Evolutionary conservation across 35 echinoderm and acorn worm genomes (phyloP).

Genomic region (Anneissia japonica): DNA sequence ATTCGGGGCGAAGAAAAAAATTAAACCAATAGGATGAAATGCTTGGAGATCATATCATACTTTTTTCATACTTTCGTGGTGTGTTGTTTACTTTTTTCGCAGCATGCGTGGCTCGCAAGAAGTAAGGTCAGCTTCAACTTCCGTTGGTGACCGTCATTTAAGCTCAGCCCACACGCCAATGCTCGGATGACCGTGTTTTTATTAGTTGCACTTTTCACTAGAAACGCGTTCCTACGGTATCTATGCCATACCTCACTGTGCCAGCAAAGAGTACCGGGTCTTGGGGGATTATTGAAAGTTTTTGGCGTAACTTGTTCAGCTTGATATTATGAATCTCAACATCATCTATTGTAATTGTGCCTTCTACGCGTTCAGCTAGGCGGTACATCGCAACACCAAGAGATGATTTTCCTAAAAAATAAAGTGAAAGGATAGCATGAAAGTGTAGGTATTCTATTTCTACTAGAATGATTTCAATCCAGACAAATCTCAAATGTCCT

Average conservation of each 20-base stretch:
- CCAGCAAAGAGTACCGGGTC: conserved; percentile 76
- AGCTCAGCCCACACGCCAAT: neutral
- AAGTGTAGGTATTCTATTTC: too few relatives aligned
- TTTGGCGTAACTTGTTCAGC: conserved; percentile 55
- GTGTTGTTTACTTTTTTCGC: neutral
- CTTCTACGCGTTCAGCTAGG: conserved; percentile 35
- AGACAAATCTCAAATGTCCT: too few relatives aligned
- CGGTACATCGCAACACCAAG: conserved; percentile 63
- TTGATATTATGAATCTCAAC: conserved; percentile 58
- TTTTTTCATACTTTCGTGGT: neutral
- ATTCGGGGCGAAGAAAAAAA: too few relatives aligned
- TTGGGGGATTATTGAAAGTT: conserved; percentile 78
- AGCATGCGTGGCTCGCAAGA: neutral
- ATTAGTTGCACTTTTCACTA: neutral
- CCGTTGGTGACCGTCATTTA: neutral
- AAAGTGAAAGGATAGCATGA: too few relatives aligned
- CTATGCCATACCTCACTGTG: conserved; percentile 70
- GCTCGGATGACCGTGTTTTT: neutral
- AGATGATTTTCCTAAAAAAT: conserved; percentile 58
- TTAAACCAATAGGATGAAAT: too few relatives aligned
- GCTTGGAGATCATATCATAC: too few relatives aligned
- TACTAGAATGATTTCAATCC: too few relatives aligned
- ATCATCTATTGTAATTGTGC: conserved; percentile 53
- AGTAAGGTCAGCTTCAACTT: neutral
- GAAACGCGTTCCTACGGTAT: too few relatives aligned